Base-by-base conservation (phyloP, 2,797 vertebrate genomes). In the Urophycis tenuis region DNA sequence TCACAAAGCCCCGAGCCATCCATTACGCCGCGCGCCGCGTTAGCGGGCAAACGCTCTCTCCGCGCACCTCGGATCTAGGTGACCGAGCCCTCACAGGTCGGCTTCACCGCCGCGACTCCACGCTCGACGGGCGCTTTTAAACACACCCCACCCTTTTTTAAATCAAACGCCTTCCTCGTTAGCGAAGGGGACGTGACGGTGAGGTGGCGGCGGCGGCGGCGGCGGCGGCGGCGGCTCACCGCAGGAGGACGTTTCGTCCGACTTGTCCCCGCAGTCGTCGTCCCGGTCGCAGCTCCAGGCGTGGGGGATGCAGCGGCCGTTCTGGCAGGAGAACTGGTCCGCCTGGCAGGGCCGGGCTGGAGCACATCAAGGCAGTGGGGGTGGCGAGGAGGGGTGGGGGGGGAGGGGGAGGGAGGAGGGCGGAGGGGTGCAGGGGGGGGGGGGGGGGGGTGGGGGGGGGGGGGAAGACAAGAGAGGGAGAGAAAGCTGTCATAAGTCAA, bases 211-310 rank as follows among this genome's bases (percentile, higher is more conserved):
- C n/a, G n/a, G n/a, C n/a, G n/a, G n/a, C n/a, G 11, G 39, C 39
- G 39, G 39, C 12, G 12, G 39, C 39, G 3, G 31, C 19, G 19
- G 29, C 69, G 30, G 4, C 29, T 93, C 89, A 99, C 98, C 93
- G 86, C 98, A 99, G 34, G 95, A 95, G 4, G 88, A 71, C 75
- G 91, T 91, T 91, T 99, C 97, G 79, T 99, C 98, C 0, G 95
- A 96, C 85, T 88, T 91, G 83, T 99, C 98, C 7, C 96, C 97
- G 12, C 97, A 99, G 89, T 99, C 98, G 34, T 99, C 94, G 80
- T 97, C 96, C 30, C 92, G 92, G 91, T 99, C 98, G 77, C 98
- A 99, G n/a, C 92, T 90, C 98, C 98, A 99, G 0, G 93, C 92
- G 17, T 71, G 86, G 0, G 97, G 96, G 85, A 99, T 94, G 53